Base-by-base conservation (phyloP, 2,797 vertebrate genomes). In the Chanos chanos region DNA sequence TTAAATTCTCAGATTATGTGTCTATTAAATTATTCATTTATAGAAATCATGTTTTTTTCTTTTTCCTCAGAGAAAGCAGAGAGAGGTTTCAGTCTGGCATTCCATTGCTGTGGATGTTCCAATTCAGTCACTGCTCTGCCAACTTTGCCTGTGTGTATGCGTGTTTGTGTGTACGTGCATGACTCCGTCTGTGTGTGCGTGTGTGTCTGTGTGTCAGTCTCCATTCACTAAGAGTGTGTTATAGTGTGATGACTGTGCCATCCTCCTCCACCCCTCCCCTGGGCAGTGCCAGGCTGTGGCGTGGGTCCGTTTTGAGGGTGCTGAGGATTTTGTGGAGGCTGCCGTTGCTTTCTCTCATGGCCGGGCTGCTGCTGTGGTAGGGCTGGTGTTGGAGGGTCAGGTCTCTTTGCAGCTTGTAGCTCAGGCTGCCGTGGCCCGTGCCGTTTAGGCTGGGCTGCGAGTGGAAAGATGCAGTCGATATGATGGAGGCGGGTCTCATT, bases 261-360 rank as follows among this genome's bases (percentile, higher is more conserved):
- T 98, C 95, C 77, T 98, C 95, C 82, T 98, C 97, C 1, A 99
- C 92, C 2, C 94, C 96, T 41, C 96, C 96, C n/a, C 89, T 88
- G 31, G 95, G 95, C 71, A 98, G 89, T 19, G 91, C 90, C 47
- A 98, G 89, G 77, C 95, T 96, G 83, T 98, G 91, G 22, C 96
- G 89, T 33, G 93, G 93, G 83, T 97, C 95, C 34, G 94, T 87
- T 84, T 93, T 93, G 85, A 99, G 85, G 56, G 94, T 93, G 83
- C 89, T 95, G 78, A 98, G 89, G 69, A 98, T 91, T 92, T 94
- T 93, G 86, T 95, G 94, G 70, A 96, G 87, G 78, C 89, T 93
- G 81, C 93, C 92, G 0, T 94, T 94, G 90, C 91, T 94, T 75
- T 94, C 92, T 62, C 92, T 86, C 40, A 89, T 85, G 12, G 85